Evolutionary conservation across 1,140 invertebrate species (phyloP).

Genomic region (Solenopsis fugax): DNA sequence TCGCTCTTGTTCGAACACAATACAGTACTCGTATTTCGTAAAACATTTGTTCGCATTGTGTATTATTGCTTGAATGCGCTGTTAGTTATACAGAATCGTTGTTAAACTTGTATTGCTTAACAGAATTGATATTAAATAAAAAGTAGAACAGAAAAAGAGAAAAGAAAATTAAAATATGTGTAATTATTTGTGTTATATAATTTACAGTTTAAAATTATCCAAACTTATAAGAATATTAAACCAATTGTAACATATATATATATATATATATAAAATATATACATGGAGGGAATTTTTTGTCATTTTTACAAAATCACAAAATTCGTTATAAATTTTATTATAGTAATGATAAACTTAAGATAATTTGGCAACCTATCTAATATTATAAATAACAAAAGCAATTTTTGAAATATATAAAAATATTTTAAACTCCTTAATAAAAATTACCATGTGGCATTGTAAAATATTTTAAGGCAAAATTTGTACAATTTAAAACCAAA

Average conservation of each 20-base stretch:
- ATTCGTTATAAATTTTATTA: too few species aligned
- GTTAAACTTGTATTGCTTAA: conserved; percentile 40
- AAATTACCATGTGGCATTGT: too few species aligned
- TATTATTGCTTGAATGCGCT: conserved; percentile 3
- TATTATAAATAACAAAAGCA: too few species aligned
- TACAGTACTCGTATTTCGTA: conserved; percentile 70
- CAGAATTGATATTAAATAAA: background rate
- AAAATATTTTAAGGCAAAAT: too few species aligned
- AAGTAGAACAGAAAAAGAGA: background rate
- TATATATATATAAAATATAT: background rate
- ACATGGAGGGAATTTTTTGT: too few species aligned
- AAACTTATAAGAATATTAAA: background rate
- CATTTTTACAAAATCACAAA: too few species aligned
- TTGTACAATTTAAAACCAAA: too few species aligned
- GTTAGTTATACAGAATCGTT: conserved; percentile 15
- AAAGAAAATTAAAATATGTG: background rate
- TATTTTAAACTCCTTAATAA: too few species aligned
- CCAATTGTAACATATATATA: background rate
- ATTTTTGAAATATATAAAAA: too few species aligned
- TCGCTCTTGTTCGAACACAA: conserved; percentile 55
- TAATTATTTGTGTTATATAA: background rate
- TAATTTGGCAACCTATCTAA: too few species aligned
- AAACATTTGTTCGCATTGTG: conserved; percentile 31
- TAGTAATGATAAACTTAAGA: too few species aligned
- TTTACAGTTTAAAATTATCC: background rate